Evolutionary conservation across 23 tunicate genomes (phyloP).

Genomic region (Ascidia mentula): DNA sequence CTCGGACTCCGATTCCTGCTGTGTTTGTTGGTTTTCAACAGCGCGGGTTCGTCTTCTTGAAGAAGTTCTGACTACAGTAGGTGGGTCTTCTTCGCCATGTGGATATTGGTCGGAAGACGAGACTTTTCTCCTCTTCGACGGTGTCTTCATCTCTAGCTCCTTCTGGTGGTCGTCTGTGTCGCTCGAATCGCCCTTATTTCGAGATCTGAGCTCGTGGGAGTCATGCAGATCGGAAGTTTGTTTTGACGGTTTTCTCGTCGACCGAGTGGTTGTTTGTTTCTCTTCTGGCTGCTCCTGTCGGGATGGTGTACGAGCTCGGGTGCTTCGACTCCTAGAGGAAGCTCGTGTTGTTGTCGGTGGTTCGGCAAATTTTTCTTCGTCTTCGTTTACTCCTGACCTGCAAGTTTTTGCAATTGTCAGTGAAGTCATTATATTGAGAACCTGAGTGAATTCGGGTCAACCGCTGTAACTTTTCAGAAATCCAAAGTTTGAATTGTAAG

Average conservation of each 20-base stretch:
- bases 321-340: neutral
- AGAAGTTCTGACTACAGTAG: neutral
- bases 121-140: neutral
- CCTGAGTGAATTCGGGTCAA: too few relatives aligned
- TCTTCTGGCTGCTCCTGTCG: neutral
- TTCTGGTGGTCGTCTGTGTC: neutral
- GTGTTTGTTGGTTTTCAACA: neutral
- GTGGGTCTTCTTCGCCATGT: neutral
- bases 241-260: neutral
- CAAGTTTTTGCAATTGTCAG: too few relatives aligned
- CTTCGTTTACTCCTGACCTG: too few relatives aligned
- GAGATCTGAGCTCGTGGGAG: neutral
- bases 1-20: neutral
- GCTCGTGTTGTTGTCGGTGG: neutral
- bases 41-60: neutral
- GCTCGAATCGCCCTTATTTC: neutral
- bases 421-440: too few relatives aligned
- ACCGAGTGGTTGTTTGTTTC: neutral
- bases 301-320: neutral
- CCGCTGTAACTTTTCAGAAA: too few relatives aligned
- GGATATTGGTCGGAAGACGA: neutral
- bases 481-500: too few relatives aligned
- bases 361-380: neutral
- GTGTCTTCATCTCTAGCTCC: neutral
- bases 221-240: neutral